Evolutionary conservation across 92 coral and sea anemone genomes (phyloP), one percentile per base, ranked within the genome.

Genomic region (Bergia sp.): DNA sequence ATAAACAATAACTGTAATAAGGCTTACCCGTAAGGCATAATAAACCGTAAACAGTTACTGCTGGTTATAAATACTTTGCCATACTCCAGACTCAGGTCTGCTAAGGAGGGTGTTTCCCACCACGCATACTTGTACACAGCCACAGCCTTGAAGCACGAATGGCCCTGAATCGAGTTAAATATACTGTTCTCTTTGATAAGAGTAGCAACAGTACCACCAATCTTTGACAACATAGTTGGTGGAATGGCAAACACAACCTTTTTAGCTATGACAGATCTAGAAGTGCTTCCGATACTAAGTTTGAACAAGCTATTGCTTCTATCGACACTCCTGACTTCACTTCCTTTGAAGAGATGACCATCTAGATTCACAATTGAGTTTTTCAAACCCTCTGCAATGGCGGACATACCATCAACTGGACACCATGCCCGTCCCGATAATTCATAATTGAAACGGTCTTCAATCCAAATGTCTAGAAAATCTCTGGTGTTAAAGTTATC

Each of bases 21-120:
- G 58, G 53, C 92, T 50, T 81, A 90, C 95, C 88, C 86, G 77
- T 88, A 91, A 6, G 95, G 93, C 69, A 79, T 90, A 55, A 67
- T 55, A 16, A 41, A 43, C 8, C 95, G 91, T 29, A 92, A 76
- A 66, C 95, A 93, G 86, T 88, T 91, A 43, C 91, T 89, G 58
- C 76, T 86, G 18, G 95, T 88, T 72, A 88, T 20, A 74, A 84
- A 82, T 49, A 13, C 37, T 79, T 90, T 93, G 18, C 86, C 86
- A 40, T 77, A 79, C 37, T 75, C 67, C 80, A 90, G 73, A 5
- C 80, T 66, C 36, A 77, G 84, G 45, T 84, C 44, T 69, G 79
- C 85, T 41, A 76, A 49, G 36, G 74, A 77, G 43, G 55, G 47
- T 40, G 18, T 44, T 66, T 85, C 77, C 92, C 89, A 90, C 89